phyloP scores from a whole-genome alignment of 2,113 vertebrate genomes.

The Oriolus oriolus region DNA sequence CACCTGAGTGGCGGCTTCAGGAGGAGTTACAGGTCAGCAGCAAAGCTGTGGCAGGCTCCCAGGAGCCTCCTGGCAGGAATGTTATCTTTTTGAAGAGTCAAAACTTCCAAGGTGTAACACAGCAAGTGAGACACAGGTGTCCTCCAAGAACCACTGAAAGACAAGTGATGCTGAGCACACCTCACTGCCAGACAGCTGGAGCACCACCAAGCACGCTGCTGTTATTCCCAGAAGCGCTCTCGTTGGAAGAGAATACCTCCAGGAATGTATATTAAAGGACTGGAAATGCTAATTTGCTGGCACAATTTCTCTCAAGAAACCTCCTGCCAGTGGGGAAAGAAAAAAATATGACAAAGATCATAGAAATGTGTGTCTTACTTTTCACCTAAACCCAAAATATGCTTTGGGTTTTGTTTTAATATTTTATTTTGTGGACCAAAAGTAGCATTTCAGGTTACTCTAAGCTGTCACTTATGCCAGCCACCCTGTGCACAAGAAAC shows the following conservation, averaged over 20 bases:
- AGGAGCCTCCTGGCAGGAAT: not conserved
- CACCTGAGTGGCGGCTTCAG: not conserved
- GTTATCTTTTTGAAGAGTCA: not conserved
- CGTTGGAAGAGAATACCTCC: conserved; percentile 62
- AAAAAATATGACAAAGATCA: not conserved
- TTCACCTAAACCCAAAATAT: not conserved
- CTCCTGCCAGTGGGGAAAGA: not conserved
- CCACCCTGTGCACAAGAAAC: not conserved
- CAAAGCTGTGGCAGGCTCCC: not conserved
- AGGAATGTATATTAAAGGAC: conserved; percentile 63
- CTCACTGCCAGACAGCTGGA: conserved; percentile 25
- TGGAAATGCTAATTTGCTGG: conserved; percentile 70
- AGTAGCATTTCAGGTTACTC: not conserved
- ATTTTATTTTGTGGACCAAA: not conserved
- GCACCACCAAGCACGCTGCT: not conserved
- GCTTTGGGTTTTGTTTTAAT: not conserved
- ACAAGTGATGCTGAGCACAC: not conserved
- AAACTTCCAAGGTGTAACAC: not conserved
- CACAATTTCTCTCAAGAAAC: conserved; percentile 41
- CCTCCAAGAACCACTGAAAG: not conserved
- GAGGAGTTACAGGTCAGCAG: not conserved
- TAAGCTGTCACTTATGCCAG: not conserved
- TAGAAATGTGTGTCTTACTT: not conserved
- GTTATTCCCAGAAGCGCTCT: conserved; percentile 58
- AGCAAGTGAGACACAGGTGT: not conserved